Conservation (phyloP, 2,113 vertebrate species). For the Python bivittatus region DNA sequence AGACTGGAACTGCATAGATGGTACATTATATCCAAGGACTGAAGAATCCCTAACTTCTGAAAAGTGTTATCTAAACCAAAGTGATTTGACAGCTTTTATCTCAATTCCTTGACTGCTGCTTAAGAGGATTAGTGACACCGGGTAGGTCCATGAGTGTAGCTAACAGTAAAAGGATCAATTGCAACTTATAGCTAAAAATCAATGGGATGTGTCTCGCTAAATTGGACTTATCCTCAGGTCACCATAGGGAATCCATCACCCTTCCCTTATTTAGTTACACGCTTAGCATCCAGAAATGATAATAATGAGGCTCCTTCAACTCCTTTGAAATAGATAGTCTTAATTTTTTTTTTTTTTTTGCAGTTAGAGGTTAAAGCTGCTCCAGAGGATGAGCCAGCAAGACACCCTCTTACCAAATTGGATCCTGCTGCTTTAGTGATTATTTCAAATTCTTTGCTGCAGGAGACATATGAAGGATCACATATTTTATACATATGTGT, state of each 20-base stretch:
- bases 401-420: slow-evolving; percentile 19
- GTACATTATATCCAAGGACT: slow-evolving; percentile 39
- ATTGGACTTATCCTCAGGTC: slow-evolving; percentile 62
- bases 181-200: slow-evolving; percentile 73
- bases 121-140: slow-evolving; percentile 77
- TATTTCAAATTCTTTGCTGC: slow-evolving; percentile 39
- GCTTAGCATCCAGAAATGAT: slow-evolving; percentile 59
- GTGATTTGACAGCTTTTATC: slow-evolving; percentile 76
- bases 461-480: slow-evolving; percentile 19
- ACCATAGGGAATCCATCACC: slow-evolving; percentile 54
- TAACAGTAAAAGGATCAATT: slow-evolving; percentile 68
- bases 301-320: slow-evolving; percentile 27
- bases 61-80: slow-evolving; percentile 66
- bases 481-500: slow-evolving; percentile 16
- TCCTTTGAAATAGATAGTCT: slow-evolving; percentile 40
- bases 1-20: slow-evolving; percentile 36
- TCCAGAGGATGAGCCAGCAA: not conserved
- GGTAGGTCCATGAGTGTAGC: slow-evolving; percentile 60
- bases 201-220: slow-evolving; percentile 69
- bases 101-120: slow-evolving; percentile 71
- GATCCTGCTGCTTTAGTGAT: slow-evolving; percentile 35
- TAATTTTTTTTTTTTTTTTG: slow-evolving; percentile 24
- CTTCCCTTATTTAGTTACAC: slow-evolving; percentile 54
- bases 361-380: slow-evolving; percentile 25
- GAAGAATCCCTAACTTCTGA: slow-evolving; percentile 67